phyloP scores from a whole-genome alignment of 2,797 vertebrate species.

The Manis pentadactyla region DNA sequence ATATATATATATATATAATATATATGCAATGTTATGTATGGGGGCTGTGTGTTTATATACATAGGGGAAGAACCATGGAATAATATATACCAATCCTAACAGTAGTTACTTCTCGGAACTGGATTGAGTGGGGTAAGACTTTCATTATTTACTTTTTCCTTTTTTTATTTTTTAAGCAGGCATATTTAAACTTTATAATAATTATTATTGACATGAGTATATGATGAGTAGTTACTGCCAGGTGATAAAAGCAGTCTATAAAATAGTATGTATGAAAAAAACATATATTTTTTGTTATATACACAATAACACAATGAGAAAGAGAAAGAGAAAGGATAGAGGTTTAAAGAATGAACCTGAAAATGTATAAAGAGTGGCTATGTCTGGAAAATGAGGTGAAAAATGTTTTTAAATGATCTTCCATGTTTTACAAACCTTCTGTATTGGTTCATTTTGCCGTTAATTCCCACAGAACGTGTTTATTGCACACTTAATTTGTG shows the following conservation, averaged over 20 bases:
- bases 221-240: not conserved
- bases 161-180: not conserved
- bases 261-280: not conserved
- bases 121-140: not conserved
- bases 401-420: not conserved
- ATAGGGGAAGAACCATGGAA: not conserved
- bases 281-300: not conserved
- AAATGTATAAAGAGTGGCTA: not conserved
- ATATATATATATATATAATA: not conserved
- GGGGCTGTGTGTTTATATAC: not conserved
- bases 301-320: rapidly evolving
- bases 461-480: not conserved
- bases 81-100: not conserved
- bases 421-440: not conserved
- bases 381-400: not conserved
- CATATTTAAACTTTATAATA: not conserved
- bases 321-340: not conserved
- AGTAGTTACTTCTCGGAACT: not conserved
- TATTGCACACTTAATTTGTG: not conserved
- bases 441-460: not conserved
- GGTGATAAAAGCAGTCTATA: not conserved
- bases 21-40: not conserved
- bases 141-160: not conserved
- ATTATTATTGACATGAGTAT: not conserved
- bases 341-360: not conserved